Evolutionary conservation across 2,888 invertebrate species (phyloP).

Genomic region (Steinernema hermaphroditum): DNA sequence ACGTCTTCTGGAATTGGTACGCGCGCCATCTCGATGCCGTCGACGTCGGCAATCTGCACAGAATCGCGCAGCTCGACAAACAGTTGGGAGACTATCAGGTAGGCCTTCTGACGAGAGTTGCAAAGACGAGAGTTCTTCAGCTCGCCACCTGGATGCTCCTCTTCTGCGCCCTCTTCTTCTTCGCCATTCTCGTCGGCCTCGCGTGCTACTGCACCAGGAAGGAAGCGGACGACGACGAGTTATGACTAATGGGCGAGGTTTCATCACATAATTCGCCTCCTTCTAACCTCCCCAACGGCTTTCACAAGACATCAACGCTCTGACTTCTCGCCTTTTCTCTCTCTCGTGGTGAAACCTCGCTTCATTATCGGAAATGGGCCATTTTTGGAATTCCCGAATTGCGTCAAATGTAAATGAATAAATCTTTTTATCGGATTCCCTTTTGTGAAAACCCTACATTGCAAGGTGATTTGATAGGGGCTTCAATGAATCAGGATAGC

Average conservation of each 20-base stretch:
- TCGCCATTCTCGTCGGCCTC: constrained; percentile 66
- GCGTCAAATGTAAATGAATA: not conserved
- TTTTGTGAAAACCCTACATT: too few relatives aligned
- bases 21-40: constrained; percentile 62
- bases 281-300: constrained; percentile 23
- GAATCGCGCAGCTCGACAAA: constrained; percentile 60
- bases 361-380: not conserved
- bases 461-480: too few relatives aligned
- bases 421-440: not conserved
- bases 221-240: constrained; percentile 64
- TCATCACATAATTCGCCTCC: constrained; percentile 22
- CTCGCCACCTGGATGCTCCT: constrained; percentile 66
- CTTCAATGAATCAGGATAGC: too few relatives aligned
- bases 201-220: constrained; percentile 67
- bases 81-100: constrained; percentile 66
- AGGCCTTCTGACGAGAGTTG: constrained; percentile 12
- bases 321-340: constrained; percentile 3
- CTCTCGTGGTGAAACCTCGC: constrained; percentile 22
- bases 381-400: not conserved
- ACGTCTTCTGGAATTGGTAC: constrained; percentile 67
- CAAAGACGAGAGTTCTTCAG: constrained; percentile 41
- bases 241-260: constrained; percentile 38
- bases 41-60: constrained; percentile 64
- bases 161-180: constrained; percentile 66
- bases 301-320: constrained; percentile 19